These are phyloP conservation scores for Poecilus cupreus DNA, from an alignment of 2,888 invertebrate genomes.

Conservation along the genomic window DNA sequence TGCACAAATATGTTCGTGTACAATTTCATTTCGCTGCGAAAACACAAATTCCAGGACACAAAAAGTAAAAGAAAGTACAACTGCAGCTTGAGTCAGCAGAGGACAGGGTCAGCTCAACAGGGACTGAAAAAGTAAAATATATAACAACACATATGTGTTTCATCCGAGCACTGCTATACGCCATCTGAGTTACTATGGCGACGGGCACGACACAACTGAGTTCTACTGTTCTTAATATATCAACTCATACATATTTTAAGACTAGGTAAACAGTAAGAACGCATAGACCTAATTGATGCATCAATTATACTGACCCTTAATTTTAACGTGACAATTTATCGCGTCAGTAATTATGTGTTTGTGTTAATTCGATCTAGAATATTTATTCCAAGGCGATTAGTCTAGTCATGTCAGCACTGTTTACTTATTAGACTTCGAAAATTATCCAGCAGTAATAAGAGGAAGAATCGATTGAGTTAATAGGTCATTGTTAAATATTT, in stretches of 20 bases:
- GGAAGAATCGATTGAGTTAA: neutral
- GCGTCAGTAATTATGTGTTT: neutral
- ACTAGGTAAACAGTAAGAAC: neutral
- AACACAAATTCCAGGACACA: neutral
- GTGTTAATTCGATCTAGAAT: neutral
- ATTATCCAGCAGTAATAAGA: neutral
- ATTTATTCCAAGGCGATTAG: neutral
- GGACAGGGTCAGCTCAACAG: neutral
- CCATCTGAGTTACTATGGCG: too few relatives aligned
- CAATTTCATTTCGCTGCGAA: neutral
- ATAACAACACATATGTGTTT: neutral
- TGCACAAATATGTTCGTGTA: neutral
- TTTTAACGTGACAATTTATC: neutral
- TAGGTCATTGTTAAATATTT: conserved; percentile 7
- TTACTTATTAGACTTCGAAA: neutral
- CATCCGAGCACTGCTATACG: too few relatives aligned
- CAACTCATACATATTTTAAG: too few relatives aligned
- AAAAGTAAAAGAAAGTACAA: neutral
- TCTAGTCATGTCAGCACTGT: neutral
- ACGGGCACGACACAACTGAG: neutral
- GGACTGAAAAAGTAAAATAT: neutral
- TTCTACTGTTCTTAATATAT: too few relatives aligned
- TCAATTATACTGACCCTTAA: neutral
- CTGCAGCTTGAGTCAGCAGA: too few relatives aligned
- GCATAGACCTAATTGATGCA: neutral